Evolutionary conservation across 1,140 invertebrate species (phyloP).

Genomic region (Megalonaias nervosa): DNA sequence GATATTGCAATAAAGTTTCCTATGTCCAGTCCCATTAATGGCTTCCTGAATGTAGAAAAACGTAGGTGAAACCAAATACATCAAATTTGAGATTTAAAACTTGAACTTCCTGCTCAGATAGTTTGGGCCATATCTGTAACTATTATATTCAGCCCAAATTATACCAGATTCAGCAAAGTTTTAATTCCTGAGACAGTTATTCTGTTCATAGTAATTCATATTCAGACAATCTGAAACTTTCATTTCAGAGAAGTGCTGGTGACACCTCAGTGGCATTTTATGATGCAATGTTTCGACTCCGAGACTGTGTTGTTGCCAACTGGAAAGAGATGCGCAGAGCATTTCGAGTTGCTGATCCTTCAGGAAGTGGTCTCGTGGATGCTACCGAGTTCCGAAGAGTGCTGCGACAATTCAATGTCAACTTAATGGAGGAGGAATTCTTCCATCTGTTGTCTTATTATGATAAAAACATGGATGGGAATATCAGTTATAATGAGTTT

Average conservation of each 20-base stretch:
- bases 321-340: constrained; percentile 68
- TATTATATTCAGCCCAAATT: background rate
- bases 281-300: constrained; percentile 55
- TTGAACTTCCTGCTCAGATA: background rate
- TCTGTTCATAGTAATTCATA: too few species aligned
- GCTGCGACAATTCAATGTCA: constrained; percentile 61
- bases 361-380: constrained; percentile 44
- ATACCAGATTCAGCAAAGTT: too few species aligned
- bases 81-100: too few species aligned
- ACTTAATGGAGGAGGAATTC: constrained; percentile 67
- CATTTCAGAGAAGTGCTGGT: constrained; percentile 47
- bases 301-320: constrained; percentile 53
- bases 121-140: background rate
- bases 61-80: too few species aligned
- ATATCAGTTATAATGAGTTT: constrained; percentile 67
- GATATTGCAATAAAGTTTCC: too few species aligned
- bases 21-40: too few species aligned
- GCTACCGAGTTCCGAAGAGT: constrained; percentile 60
- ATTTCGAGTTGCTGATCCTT: constrained; percentile 53
- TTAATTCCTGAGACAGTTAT: too few species aligned
- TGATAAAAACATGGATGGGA: constrained; percentile 61
- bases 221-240: too few species aligned
- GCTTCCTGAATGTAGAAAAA: too few species aligned
- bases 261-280: constrained; percentile 39
- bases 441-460: constrained; percentile 62